Percentiles rank a stretch among this genome's conserved stretches.
phyloP scores from a whole-genome alignment of 2,888 invertebrate genomes.

The Meteorus cinctellus region DNA sequence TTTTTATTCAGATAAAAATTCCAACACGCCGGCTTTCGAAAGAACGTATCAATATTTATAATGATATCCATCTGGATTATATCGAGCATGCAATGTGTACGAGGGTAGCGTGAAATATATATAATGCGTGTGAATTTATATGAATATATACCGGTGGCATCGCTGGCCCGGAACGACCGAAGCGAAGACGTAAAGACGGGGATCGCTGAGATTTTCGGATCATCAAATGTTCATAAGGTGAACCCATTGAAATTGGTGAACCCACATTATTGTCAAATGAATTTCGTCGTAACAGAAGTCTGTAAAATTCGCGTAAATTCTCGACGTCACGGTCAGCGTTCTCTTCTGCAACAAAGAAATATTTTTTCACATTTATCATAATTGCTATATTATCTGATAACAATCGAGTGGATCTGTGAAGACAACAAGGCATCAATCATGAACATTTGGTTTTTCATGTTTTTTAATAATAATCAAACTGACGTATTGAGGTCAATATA shows the following conservation, averaged over 20 bases:
- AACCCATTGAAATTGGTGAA: slow-evolving; percentile 47
- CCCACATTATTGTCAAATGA: slow-evolving; percentile 52
- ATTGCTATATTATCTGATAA: neutral
- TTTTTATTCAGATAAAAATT: neutral
- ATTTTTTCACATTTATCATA: neutral
- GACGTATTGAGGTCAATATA: neutral
- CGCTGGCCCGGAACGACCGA: slow-evolving; percentile 64
- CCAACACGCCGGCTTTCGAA: slow-evolving; percentile 47
- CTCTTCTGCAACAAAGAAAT: slow-evolving; percentile 47
- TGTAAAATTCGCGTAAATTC: slow-evolving; percentile 62
- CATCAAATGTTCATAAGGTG: slow-evolving; percentile 63
- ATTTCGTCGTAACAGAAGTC: slow-evolving; percentile 57
- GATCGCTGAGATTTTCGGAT: slow-evolving; percentile 66
- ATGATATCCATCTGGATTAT: slow-evolving; percentile 19
- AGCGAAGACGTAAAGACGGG: slow-evolving; percentile 66
- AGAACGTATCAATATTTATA: slow-evolving; percentile 45
- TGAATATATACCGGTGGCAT: slow-evolving; percentile 53
- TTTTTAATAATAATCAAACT: slow-evolving; percentile 20
- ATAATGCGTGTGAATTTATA: slow-evolving; percentile 3
- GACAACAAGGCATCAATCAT: neutral
- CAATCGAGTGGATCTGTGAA: neutral
- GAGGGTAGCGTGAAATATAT: slow-evolving; percentile 8
- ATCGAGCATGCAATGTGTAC: slow-evolving; percentile 7
- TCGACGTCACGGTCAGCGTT: slow-evolving; percentile 51
- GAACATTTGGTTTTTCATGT: neutral